Conservation (phyloP, 1,140 invertebrate species). For the Caenorhabditis remanei region DNA sequence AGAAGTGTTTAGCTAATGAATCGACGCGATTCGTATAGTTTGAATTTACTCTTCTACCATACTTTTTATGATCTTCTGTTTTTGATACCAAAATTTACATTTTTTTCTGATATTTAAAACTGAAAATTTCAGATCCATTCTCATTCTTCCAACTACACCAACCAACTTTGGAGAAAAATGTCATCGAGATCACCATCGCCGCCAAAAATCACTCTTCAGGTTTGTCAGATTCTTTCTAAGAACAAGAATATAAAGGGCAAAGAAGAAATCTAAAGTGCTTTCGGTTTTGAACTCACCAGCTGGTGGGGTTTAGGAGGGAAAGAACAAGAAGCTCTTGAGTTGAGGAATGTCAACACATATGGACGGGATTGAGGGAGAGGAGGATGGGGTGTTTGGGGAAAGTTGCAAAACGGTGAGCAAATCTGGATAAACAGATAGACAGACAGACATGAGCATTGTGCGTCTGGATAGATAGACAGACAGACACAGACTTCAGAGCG, state of each 20-base stretch:
- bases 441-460: too few species aligned
- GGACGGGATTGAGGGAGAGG: background rate
- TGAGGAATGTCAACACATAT: constrained; percentile 22
- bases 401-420: background rate
- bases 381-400: background rate
- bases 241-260: background rate
- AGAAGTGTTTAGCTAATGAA: too few species aligned
- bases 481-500: too few species aligned
- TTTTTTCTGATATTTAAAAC: background rate
- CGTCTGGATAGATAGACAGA: background rate
- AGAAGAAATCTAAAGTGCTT: constrained; percentile 31
- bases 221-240: background rate
- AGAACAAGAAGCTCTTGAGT: background rate
- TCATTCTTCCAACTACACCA: background rate
- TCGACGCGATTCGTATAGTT: too few species aligned
- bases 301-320: background rate
- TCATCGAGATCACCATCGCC: constrained; percentile 42
- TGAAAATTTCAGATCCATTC: background rate
- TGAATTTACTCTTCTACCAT: too few species aligned
- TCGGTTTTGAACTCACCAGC: constrained; percentile 48
- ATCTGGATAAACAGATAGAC: background rate
- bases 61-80: background rate
- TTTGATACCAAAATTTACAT: background rate
- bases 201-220: constrained; percentile 35
- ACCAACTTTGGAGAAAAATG: background rate